Evolutionary conservation across 2,888 invertebrate species (phyloP), one percentile per base, ranked within the genome.

Genomic region (Trichacis sp.): DNA sequence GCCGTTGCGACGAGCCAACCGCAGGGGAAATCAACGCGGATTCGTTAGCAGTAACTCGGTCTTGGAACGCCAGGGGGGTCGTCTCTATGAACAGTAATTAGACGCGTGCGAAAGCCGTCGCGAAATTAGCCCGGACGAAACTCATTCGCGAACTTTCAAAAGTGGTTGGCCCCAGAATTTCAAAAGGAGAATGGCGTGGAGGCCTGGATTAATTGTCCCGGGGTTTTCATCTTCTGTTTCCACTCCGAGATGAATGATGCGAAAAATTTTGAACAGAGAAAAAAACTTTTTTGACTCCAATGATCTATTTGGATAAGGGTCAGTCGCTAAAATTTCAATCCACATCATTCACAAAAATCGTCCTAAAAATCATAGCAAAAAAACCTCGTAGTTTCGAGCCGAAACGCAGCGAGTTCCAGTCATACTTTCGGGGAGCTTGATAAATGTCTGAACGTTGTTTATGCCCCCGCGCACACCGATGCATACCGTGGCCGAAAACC

Each of bases 21-120:
- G 74, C 77, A 74, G 74, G 79, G 79, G 77, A 81, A 81, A 81
- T 78, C 79, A 79, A 61, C 74, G 68, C 60, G 62, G 74, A 79
- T 78, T 80, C 77, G 76, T 77, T 77, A 75, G 73, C 56, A 63
- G 55, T 52, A 57, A 49, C 57, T 46, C 38, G 63, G 47, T 46
- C 61, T 57, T 47, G 63, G 40, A 51, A 48, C 57, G 60, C 60
- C 64, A 47, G 43, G 50, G 59, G 40, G 55, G 43, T 59, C 58
- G 64, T 58, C 65, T 63, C 47, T 53, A 56, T 55, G 60, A 64
- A 55, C 65, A 58, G 71, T 73, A 73, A 75, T 75, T 75, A 75
- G 73, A 72, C 71, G 68, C 64, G 64, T 61, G 71, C 67, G 56
- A 55, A 63, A 63, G 57, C 68, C 55, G 64, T 45, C 49, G 65